Evolutionary conservation across 1,140 invertebrate genomes (phyloP).

Genomic region (Calephelis virginiensis): DNA sequence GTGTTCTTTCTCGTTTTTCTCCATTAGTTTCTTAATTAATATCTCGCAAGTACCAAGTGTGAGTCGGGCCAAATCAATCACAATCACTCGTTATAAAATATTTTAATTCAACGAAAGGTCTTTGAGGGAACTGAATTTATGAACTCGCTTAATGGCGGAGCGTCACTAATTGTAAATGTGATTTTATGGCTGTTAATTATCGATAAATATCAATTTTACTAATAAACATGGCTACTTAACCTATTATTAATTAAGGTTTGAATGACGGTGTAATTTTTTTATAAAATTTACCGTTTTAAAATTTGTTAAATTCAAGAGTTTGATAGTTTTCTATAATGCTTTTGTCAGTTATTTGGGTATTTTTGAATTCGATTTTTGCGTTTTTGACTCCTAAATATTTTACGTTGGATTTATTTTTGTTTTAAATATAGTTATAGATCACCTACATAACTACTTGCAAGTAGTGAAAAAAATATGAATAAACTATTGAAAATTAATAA

Average conservation of each 20-base stretch:
- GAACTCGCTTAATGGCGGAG: constrained; percentile 14
- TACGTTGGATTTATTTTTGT: no score
- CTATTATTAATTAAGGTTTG: constrained; percentile 12
- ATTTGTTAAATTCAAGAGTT: no score
- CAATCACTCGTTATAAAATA: constrained; percentile 54
- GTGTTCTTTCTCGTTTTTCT: constrained; percentile 44
- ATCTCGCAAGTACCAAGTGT: constrained; percentile 43
- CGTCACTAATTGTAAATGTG: constrained; percentile 23
- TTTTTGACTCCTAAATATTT: no score
- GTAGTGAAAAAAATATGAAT: no score
- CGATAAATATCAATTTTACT: constrained; percentile 24
- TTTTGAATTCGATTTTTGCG: no score
- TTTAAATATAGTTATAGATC: no score
- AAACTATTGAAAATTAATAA: no score
- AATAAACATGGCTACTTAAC: constrained; percentile 14
- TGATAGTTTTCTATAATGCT: no score
- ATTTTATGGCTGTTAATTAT: constrained; percentile 21
- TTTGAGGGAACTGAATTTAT: constrained; percentile 13
- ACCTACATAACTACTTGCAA: no score
- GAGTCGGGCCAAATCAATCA: constrained; percentile 55
- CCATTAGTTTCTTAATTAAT: constrained; percentile 68
- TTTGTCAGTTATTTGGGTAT: no score
- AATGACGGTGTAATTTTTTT: not conserved
- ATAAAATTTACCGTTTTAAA: no score
- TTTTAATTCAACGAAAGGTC: constrained; percentile 37